Evolutionary conservation across 2,797 vertebrate species (phyloP).

Genomic region (Microctenopoma steveboyesi): DNA sequence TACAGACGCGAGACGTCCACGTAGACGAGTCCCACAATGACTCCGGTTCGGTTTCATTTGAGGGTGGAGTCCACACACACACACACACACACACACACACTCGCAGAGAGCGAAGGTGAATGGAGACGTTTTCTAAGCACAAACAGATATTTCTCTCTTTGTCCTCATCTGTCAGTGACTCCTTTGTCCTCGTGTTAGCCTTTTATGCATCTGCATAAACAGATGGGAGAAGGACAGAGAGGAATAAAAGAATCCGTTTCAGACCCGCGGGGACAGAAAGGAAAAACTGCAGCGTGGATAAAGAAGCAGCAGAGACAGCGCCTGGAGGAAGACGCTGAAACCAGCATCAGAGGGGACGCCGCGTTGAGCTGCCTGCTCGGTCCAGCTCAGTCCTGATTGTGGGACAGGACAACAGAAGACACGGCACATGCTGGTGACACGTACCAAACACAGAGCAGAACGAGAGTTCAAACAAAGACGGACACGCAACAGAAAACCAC

Average conservation of each 20-base stretch:
- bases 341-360: slow-evolving; percentile 21
- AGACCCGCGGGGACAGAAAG: slow-evolving; percentile 22
- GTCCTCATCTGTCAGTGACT: slow-evolving; percentile 43
- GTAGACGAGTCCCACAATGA: not conserved
- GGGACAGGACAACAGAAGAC: slow-evolving; percentile 29
- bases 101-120: not conserved
- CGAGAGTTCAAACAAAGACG: too few species aligned
- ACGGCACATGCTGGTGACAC: too few species aligned
- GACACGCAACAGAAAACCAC: too few species aligned
- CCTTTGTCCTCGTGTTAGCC: slow-evolving; percentile 50
- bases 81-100: slow-evolving; percentile 21
- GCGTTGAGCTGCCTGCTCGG: not conserved
- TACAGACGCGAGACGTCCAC: not conserved
- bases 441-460: too few species aligned
- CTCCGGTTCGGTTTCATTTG: slow-evolving; percentile 4
- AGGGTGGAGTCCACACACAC: slow-evolving; percentile 35
- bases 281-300: slow-evolving; percentile 31
- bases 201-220: slow-evolving; percentile 50
- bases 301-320: slow-evolving; percentile 24
- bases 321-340: slow-evolving; percentile 33
- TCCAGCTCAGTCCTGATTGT: slow-evolving; percentile 12
- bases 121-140: slow-evolving; percentile 20
- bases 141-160: slow-evolving; percentile 34
- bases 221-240: slow-evolving; percentile 22
- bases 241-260: slow-evolving; percentile 45